phyloP scores from a whole-genome alignment of 2,888 invertebrate species.

The Andrena haemorrhoa region DNA sequence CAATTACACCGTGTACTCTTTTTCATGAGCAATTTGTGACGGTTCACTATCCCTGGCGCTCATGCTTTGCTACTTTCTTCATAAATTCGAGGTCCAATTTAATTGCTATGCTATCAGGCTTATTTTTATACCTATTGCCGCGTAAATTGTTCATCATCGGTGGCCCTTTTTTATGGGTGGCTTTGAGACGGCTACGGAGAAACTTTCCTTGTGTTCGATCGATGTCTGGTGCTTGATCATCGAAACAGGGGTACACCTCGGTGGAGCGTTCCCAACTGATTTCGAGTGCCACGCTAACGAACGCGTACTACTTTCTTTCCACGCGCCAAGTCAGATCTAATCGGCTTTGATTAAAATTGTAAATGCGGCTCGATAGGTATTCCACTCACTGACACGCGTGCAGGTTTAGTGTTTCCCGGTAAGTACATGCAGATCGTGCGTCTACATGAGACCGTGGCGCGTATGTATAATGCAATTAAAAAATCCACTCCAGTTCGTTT shows the following conservation, averaged over 20 bases:
- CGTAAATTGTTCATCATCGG: background rate
- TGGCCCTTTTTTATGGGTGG: background rate
- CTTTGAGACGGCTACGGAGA: background rate
- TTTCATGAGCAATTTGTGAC: constrained; percentile 21
- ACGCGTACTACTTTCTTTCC: constrained; percentile 43
- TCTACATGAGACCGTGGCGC: background rate
- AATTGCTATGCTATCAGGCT: background rate
- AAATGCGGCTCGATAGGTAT: constrained; percentile 27
- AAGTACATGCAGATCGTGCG: background rate
- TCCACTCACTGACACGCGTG: background rate
- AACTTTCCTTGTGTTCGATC: constrained; percentile 2
- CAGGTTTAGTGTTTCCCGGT: background rate
- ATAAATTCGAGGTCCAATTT: constrained; percentile 19
- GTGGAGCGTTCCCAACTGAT: background rate
- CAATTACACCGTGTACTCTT: constrained; percentile 34
- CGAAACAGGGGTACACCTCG: background rate
- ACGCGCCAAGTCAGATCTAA: constrained; percentile 27
- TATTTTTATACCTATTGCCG: background rate
- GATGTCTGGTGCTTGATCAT: background rate
- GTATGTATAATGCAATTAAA: background rate
- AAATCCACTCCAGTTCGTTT: background rate
- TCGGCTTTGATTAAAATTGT: constrained; percentile 40
- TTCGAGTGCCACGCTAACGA: constrained; percentile 13
- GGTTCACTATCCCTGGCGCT: background rate
- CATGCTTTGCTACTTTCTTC: background rate